Evolutionary conservation across 2,888 invertebrate genomes (phyloP), one percentile per base, ranked within the genome.

Genomic region (Andrena bucephala): DNA sequence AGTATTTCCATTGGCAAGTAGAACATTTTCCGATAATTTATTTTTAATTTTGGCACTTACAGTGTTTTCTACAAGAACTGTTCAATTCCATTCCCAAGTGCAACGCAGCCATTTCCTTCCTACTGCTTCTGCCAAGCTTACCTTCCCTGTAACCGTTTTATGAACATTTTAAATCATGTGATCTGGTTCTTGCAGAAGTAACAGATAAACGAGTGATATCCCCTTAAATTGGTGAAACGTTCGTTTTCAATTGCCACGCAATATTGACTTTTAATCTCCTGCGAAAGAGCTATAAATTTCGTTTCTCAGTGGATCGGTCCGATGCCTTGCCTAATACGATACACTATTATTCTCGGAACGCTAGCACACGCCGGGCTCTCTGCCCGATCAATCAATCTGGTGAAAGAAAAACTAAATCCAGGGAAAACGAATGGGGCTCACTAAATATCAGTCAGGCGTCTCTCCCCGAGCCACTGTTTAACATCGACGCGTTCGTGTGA

Each of bases 271-370:
- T 57, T 78, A 66, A 62, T 79, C 57, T 42, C 13, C 63, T 33
- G 13, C 29, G 68, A 63, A 72, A 72, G 33, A 67, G 50, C 67
- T 27, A 72, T 71, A 80, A 78, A 80, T 80, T 77, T 69, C 33
- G 71, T 48, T 33, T 63, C 48, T 8, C 71, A 54, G 52, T 29
- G 80, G 48, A 67, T 62, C 80, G 67, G 63, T 65, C 63, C 75
- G 6, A 24, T 65, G 27, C 62, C 62, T 60, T 57, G 48, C 54
- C 71, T 78, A 78, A 81, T 81, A 81, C 57, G 67, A 68, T 81
- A 68, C 80, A 81, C 80, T 81, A 79, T 72, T 81, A 79, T 81
- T 68, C 57, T 13, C 10, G 60, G 54, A 50, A 71, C 33, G 80
- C 20, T 27, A 62, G 71, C 60, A 54, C 79, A 52, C 71, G 60